These are phyloP conservation scores for Nothoprocta perdicaria DNA, from an alignment of 2,113 vertebrate genomes.

Conservation along the genomic window DNA sequence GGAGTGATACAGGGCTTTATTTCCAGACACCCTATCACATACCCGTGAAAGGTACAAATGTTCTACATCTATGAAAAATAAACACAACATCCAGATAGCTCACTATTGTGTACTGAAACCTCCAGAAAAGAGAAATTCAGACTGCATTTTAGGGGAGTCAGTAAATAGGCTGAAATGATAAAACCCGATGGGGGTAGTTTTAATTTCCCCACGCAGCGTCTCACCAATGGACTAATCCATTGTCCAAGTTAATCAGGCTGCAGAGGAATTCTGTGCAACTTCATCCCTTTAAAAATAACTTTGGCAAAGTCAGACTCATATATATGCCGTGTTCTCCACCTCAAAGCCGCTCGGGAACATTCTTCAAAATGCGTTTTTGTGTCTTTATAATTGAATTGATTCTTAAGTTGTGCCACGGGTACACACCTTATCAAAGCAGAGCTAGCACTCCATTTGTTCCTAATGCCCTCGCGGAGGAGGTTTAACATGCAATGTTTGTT, in stretches of 20 bases:
- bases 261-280: constrained; percentile 4
- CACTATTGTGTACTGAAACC: not conserved
- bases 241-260: not conserved
- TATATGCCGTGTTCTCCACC: constrained; percentile 2
- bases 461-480: constrained; percentile 73
- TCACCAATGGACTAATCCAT: not conserved
- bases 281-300: constrained; percentile 34
- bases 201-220: not conserved
- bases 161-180: not conserved
- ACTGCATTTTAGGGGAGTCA: not conserved
- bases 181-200: not conserved
- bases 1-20: not conserved
- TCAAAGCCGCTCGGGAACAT: constrained; percentile 50
- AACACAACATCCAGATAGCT: not conserved
- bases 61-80: not conserved
- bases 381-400: constrained; percentile 81
- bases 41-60: not conserved
- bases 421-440: constrained; percentile 74
- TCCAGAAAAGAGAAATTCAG: constrained; percentile 5
- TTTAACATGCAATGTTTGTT: constrained; percentile 76
- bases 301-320: constrained; percentile 33
- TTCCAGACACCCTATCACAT: rapidly evolving
- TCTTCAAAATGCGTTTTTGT: constrained; percentile 79
- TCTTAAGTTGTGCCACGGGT: constrained; percentile 74
- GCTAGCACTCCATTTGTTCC: constrained; percentile 67